Percentiles rank a stretch among this genome's conserved stretches.
Evolutionary conservation across 1,140 invertebrate species (phyloP).

Genomic region (Coboldia fuscipes): DNA sequence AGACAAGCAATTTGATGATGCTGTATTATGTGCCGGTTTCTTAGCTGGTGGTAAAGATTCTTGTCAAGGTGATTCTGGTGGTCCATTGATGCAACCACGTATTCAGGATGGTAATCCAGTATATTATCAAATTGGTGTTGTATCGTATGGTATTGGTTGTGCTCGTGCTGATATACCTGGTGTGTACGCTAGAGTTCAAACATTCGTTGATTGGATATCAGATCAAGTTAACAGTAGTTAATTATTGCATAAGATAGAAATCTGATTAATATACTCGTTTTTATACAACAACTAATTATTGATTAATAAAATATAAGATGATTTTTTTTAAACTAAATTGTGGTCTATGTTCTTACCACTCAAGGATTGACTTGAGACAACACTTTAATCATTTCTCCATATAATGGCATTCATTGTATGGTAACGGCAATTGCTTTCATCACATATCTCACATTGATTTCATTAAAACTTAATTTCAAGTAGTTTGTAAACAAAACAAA

Average conservation of each 20-base stretch:
- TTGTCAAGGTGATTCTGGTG: slow-evolving; percentile 70
- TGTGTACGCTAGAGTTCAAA: slow-evolving; percentile 44
- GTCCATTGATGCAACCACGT: slow-evolving; percentile 46
- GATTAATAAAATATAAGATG: no score
- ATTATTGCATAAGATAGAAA: neutral
- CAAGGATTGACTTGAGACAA: no score
- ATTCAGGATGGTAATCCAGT: slow-evolving; percentile 6
- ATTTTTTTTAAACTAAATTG: no score
- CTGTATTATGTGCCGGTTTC: slow-evolving; percentile 56
- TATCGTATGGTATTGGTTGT: slow-evolving; percentile 46
- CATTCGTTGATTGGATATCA: slow-evolving; percentile 30
- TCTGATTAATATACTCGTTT: no score
- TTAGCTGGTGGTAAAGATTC: slow-evolving; percentile 51
- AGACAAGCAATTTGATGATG: slow-evolving; percentile 25
- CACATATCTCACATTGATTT: no score
- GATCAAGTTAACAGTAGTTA: slow-evolving; percentile 8
- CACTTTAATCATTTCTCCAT: no score
- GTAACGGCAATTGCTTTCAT: no score
- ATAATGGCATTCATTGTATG: no score
- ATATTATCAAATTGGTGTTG: slow-evolving; percentile 41
- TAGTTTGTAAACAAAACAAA: no score
- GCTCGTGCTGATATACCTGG: slow-evolving; percentile 44
- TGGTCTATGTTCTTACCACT: no score
- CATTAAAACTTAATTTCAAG: no score
- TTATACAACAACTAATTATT: no score